Conservation (phyloP, 2,797 vertebrate genomes). For the Centroberyx gerrardi region DNA sequence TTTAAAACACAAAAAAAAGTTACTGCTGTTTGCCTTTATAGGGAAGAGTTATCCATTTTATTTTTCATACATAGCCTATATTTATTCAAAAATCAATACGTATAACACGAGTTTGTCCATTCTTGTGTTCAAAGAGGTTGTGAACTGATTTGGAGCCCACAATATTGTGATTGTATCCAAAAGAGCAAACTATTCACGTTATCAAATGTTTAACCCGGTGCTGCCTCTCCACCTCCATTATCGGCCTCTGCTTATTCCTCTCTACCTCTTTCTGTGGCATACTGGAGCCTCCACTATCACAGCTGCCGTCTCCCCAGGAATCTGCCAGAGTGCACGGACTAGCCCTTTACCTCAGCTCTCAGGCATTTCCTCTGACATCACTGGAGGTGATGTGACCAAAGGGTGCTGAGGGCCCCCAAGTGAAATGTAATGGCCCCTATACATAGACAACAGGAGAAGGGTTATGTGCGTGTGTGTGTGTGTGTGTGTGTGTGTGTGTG, state of each 20-base stretch:
- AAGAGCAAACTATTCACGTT: neutral
- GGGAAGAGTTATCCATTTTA: no score
- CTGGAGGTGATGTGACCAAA: slow-evolving; percentile 68
- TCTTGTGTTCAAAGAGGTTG: neutral
- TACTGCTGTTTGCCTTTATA: no score
- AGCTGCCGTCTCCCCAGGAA: slow-evolving; percentile 60
- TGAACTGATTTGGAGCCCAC: neutral
- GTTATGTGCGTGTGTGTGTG: slow-evolving; percentile 1
- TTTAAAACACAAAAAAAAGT: no score
- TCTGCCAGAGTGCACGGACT: slow-evolving; percentile 54
- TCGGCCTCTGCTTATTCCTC: slow-evolving; percentile 35
- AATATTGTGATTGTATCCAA: neutral
- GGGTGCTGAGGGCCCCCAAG: slow-evolving; percentile 33
- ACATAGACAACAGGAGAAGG: slow-evolving; percentile 38
- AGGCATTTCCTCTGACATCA: slow-evolving; percentile 84
- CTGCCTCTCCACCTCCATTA: slow-evolving; percentile 18
- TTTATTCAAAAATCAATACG: no score
- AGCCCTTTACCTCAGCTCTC: slow-evolving; percentile 73
- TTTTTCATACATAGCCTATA: no score
- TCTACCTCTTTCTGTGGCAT: slow-evolving; percentile 35
- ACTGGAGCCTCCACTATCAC: slow-evolving; percentile 59
- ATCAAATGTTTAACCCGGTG: neutral
- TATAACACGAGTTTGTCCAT: neutral
- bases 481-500: neutral
- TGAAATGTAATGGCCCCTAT: slow-evolving; percentile 46